Evolutionary conservation across 2,113 vertebrate species (phyloP).

Genomic region (Dryoscopus gambensis): DNA sequence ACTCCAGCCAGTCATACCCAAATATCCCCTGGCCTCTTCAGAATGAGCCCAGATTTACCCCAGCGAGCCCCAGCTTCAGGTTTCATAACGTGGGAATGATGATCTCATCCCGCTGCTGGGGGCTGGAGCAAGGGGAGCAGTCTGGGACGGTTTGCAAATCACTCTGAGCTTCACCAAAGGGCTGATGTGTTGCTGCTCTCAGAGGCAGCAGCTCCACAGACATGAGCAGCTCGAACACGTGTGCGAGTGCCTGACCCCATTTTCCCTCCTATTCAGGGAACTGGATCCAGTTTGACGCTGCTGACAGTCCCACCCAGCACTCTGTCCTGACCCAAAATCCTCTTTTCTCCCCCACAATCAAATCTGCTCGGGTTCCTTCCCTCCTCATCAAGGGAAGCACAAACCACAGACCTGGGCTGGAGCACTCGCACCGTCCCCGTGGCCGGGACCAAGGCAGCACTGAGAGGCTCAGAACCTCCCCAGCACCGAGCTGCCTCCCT

Average conservation of each 20-base stretch:
- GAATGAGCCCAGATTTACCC: fast-evolving
- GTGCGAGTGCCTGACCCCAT: fast-evolving
- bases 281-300: fast-evolving
- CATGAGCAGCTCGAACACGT: not conserved
- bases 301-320: not conserved
- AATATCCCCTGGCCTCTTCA: not conserved
- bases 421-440: fast-evolving
- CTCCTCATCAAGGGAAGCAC: not conserved
- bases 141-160: not conserved
- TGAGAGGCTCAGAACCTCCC: not conserved
- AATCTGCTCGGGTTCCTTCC: not conserved
- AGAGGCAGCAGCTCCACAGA: not conserved
- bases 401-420: fast-evolving
- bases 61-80: fast-evolving
- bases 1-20: not conserved
- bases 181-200: fast-evolving
- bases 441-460: not conserved
- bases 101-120: not conserved
- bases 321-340: not conserved
- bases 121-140: not conserved
- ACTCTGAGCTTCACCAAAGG: fast-evolving
- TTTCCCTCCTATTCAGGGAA: fast-evolving
- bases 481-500: fast-evolving
- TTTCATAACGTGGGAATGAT: fast-evolving
- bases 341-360: not conserved